Base-by-base conservation (phyloP, 2,888 invertebrate genomes). In the Callosobruchus maculatus region DNA sequence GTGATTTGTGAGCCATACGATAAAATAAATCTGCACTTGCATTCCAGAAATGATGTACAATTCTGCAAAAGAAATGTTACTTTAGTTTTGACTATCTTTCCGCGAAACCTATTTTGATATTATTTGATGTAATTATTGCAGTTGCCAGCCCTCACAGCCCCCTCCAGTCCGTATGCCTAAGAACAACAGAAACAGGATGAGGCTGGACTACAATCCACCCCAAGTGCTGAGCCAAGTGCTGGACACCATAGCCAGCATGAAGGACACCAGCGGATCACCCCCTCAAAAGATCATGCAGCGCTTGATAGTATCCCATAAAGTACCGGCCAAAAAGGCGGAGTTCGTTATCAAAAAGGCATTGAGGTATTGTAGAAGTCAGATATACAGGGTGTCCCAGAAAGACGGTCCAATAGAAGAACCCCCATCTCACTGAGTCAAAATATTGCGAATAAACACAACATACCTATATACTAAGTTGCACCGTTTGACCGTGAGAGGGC, bases 211-310 rank as follows among this genome's bases (percentile, higher is more conserved):
- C 49, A 49, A 49, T 5, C n/a, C n/a, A n/a, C 49, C 49, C 7
- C 49, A 49, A 49, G 49, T 49, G 49, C 49, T 49, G 4, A 18
- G 13, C 18, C 49, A 74, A 21, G 71, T 76, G 22, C 71, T 76
- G 74, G 74, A 74, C 71, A 76, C 74, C 67, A 76, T 76, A n/a
- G 74, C 72, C n/a, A 26, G 68, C 2, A 21, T 76, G 21, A 72
- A 66, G 22, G 75, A 76, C 18, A 31, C 72, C 21, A 72, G 72
- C 26, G 76, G 76, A 22, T 76, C 76, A 2, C 71, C 70, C 20
- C 68, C 71, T 5, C 70, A 72, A 66, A 73, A 30, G 67, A 76
- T 76, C 21, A 26, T 74, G 7, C 71, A 74, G 20, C 49, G 49
- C 1, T 69, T 70, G 20, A 70, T 75, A 20, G 69, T 70, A 2